Conservation (phyloP, 2,113 vertebrate genomes). For the Craseonycteris thonglongyai region DNA sequence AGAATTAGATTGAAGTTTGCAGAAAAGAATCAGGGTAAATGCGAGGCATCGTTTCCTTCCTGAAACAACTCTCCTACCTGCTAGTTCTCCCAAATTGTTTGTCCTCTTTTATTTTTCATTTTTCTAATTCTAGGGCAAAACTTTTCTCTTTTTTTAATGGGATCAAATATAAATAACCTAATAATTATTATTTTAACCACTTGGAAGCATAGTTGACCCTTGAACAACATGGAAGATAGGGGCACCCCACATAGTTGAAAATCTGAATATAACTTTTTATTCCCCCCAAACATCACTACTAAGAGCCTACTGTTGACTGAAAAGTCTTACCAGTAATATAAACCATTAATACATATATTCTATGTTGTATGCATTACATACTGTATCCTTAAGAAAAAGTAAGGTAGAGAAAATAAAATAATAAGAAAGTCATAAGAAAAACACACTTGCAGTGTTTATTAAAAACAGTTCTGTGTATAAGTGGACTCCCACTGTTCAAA, state of each 20-base stretch:
- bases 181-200: background rate
- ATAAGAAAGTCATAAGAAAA: background rate
- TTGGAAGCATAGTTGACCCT: background rate
- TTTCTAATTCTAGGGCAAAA: background rate
- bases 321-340: background rate
- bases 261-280: background rate
- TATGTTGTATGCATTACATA: background rate
- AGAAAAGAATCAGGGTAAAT: background rate
- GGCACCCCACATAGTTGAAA: background rate
- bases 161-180: background rate
- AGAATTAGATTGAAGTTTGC: background rate
- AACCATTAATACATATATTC: background rate
- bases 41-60: background rate
- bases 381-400: background rate
- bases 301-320: background rate
- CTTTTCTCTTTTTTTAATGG: background rate
- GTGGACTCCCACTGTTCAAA: background rate
- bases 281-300: background rate
- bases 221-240: background rate
- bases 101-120: background rate
- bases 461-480: background rate
- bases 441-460: background rate
- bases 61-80: background rate
- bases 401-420: background rate
- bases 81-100: background rate